phyloP scores from a whole-genome alignment of 1,140 invertebrate genomes.

The Orchesella cincta region DNA sequence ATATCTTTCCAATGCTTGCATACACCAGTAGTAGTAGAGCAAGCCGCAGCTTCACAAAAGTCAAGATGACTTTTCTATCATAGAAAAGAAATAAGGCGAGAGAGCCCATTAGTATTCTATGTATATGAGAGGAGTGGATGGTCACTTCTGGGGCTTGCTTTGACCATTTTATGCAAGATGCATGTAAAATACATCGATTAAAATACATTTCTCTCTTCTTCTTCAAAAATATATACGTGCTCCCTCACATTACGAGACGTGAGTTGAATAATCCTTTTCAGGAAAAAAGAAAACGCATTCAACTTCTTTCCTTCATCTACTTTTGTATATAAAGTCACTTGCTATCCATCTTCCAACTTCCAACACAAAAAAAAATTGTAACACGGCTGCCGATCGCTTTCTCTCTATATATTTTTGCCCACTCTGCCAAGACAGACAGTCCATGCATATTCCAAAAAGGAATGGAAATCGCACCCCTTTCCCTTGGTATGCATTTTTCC shows the following conservation, averaged over 20 bases:
- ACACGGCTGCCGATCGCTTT: too few species aligned
- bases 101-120: constrained; percentile 49
- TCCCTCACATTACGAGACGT: constrained; percentile 44
- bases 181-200: constrained; percentile 53
- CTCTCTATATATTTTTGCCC: constrained; percentile 1
- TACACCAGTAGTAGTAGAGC: too few species aligned
- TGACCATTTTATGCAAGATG: constrained; percentile 52
- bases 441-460: neutral
- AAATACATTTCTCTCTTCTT: constrained; percentile 46
- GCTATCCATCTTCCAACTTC: constrained; percentile 22
- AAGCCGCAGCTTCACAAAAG: neutral
- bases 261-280: constrained; percentile 40
- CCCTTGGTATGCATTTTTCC: constrained; percentile 9
- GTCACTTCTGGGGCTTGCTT: constrained; percentile 50
- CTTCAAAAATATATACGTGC: constrained; percentile 42
- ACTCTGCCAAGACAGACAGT: neutral
- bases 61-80: too few species aligned
- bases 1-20: neutral
- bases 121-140: constrained; percentile 39
- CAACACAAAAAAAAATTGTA: neutral
- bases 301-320: neutral
- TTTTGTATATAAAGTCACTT: constrained; percentile 5
- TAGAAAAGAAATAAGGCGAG: neutral
- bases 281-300: neutral
- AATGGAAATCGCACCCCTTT: constrained; percentile 22